phyloP scores from a whole-genome alignment of 2,888 invertebrate genomes.

The Ichneumon xanthorius region DNA sequence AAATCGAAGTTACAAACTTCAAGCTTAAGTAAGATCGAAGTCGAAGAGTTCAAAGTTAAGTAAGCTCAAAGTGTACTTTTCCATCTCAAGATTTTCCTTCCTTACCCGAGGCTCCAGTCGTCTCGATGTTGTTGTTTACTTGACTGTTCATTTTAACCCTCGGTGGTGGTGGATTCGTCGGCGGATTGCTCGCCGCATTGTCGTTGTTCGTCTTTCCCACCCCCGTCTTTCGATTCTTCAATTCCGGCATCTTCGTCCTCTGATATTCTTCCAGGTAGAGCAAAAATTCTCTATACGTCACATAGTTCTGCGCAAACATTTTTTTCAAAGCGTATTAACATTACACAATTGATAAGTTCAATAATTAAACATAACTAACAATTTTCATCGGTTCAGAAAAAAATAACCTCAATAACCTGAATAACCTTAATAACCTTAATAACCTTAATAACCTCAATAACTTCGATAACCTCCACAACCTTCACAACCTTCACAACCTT shows the following conservation, averaged over 20 bases:
- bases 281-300: constrained; percentile 89
- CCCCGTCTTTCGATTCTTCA: constrained; percentile 78
- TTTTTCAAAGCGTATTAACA: too few species aligned
- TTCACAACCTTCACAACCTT: too few species aligned
- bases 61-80: too few species aligned
- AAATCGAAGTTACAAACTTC: too few species aligned
- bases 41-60: too few species aligned
- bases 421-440: neutral
- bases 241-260: constrained; percentile 84
- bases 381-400: neutral
- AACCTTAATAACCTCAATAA: neutral
- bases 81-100: too few species aligned
- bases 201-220: constrained; percentile 42
- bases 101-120: constrained; percentile 23
- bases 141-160: constrained; percentile 23
- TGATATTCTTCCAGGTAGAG: constrained; percentile 89
- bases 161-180: constrained; percentile 19
- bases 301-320: constrained; percentile 86
- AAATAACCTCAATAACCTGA: neutral
- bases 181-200: constrained; percentile 28
- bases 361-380: neutral
- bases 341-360: neutral
- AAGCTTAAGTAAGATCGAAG: too few species aligned
- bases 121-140: constrained; percentile 19
- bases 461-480: neutral